These are phyloP conservation scores for Dryobota labecula DNA, from an alignment of 2,888 invertebrate species.

Conservation along the genomic window DNA sequence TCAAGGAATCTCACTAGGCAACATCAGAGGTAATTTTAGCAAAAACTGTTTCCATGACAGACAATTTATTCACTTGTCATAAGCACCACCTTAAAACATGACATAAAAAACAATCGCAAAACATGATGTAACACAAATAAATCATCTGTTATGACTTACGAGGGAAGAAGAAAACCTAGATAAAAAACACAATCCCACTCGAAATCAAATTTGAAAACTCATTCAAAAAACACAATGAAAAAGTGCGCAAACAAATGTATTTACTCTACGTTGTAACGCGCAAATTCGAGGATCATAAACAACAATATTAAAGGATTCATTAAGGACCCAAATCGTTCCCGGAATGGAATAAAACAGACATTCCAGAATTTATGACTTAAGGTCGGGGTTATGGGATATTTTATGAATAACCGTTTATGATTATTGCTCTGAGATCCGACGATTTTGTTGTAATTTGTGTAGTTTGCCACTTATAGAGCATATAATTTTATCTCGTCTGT, in stretches of 20 bases:
- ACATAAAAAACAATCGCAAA: slow-evolving; percentile 11
- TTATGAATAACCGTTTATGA: slow-evolving; percentile 55
- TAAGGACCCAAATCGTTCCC: slow-evolving; percentile 67
- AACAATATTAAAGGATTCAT: slow-evolving; percentile 75
- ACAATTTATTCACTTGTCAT: slow-evolving; percentile 31
- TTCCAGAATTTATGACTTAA: slow-evolving; percentile 68
- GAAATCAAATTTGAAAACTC: slow-evolving; percentile 28
- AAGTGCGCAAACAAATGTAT: slow-evolving; percentile 58
- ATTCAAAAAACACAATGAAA: slow-evolving; percentile 48
- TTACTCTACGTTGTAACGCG: slow-evolving; percentile 52
- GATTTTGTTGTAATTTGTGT: slow-evolving; percentile 30
- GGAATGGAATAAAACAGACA: slow-evolving; percentile 73
- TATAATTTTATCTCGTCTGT: slow-evolving; percentile 10
- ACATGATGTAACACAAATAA: slow-evolving; percentile 8
- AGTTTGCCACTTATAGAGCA: slow-evolving; percentile 8
- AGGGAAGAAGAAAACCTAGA: neutral
- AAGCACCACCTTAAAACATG: neutral
- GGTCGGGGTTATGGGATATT: slow-evolving; percentile 48
- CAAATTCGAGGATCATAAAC: slow-evolving; percentile 72
- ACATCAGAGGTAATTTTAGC: neutral
- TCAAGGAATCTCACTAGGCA: neutral
- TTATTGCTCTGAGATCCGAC: slow-evolving; percentile 36
- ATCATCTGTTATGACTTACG: slow-evolving; percentile 8
- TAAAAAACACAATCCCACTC: slow-evolving; percentile 24
- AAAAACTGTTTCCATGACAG: neutral